These are phyloP conservation scores for Pterostichus madidus DNA, from an alignment of 2,888 invertebrate genomes.

Conservation along the genomic window DNA sequence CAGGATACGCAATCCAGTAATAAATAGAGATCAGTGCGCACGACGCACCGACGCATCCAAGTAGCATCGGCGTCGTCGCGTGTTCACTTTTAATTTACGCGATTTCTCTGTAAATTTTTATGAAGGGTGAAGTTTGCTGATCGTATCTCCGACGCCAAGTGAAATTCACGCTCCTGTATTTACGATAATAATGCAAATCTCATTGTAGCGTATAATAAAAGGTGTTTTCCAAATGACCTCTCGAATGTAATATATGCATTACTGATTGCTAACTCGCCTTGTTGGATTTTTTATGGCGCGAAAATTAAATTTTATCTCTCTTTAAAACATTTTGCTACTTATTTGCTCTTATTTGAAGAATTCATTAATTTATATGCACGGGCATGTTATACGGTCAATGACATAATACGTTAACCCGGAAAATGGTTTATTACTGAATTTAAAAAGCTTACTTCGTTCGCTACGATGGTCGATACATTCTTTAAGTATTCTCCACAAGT, in stretches of 20 bases:
- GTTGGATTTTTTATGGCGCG: conserved; percentile 13
- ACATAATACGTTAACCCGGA: no score
- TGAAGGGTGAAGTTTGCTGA: conserved; percentile 56
- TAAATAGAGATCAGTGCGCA: no score
- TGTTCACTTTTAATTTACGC: conserved; percentile 62
- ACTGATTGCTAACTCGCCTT: conserved; percentile 35
- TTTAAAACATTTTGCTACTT: neutral
- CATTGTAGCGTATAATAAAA: conserved; percentile 28
- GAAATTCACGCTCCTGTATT: conserved; percentile 61
- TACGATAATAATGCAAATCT: conserved; percentile 60
- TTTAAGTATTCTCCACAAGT: no score
- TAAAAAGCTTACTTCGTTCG: no score
- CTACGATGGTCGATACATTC: no score
- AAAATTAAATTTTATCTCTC: conserved; percentile 13
- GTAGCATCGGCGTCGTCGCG: conserved; percentile 48
- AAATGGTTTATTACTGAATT: no score
- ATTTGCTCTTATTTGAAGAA: no score
- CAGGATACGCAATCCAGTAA: no score
- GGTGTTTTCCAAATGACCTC: conserved; percentile 50
- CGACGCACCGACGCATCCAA: conserved; percentile 11
- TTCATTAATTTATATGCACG: no score
- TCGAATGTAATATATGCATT: conserved; percentile 49
- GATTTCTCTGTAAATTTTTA: conserved; percentile 62
- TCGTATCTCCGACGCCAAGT: conserved; percentile 38
- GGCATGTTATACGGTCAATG: no score